Conservation (phyloP, 2,113 vertebrate species). For the Parotia lawesii region DNA sequence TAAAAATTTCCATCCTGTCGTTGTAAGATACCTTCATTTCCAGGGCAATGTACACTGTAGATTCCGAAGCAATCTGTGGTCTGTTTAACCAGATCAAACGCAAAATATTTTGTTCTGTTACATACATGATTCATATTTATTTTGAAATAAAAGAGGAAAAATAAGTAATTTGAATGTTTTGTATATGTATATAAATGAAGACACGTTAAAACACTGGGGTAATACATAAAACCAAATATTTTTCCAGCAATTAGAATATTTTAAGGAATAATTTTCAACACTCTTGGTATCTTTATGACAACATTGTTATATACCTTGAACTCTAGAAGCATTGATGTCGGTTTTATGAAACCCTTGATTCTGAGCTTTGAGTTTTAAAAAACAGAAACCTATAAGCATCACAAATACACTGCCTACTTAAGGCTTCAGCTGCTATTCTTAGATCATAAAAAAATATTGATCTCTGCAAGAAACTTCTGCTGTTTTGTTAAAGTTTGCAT, state of each 20-base stretch:
- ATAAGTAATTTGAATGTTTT: not conserved
- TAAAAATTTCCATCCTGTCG: not conserved
- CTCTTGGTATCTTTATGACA: not conserved
- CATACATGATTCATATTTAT: not conserved
- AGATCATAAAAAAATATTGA: not conserved
- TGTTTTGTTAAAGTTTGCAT: not conserved
- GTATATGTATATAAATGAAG: not conserved
- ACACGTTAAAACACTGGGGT: accelerated
- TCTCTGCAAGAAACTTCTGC: not conserved
- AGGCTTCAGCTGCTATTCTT: not conserved
- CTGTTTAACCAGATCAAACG: not conserved
- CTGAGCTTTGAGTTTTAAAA: not conserved
- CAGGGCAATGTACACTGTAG: not conserved
- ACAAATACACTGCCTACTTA: not conserved
- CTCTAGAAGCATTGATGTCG: not conserved
- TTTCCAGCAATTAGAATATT: not conserved
- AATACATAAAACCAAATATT: not conserved
- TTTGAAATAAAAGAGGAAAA: not conserved
- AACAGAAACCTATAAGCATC: not conserved
- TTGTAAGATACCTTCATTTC: not conserved
- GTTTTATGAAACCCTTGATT: not conserved
- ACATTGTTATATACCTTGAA: not conserved
- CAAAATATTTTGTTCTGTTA: not conserved
- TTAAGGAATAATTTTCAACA: not conserved
- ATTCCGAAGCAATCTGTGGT: not conserved